A percentile compares a stretch with the other conserved stretches of the same genome.
Conservation (phyloP, 2,888 invertebrate genomes). For the Hydraecia micacea region DNA sequence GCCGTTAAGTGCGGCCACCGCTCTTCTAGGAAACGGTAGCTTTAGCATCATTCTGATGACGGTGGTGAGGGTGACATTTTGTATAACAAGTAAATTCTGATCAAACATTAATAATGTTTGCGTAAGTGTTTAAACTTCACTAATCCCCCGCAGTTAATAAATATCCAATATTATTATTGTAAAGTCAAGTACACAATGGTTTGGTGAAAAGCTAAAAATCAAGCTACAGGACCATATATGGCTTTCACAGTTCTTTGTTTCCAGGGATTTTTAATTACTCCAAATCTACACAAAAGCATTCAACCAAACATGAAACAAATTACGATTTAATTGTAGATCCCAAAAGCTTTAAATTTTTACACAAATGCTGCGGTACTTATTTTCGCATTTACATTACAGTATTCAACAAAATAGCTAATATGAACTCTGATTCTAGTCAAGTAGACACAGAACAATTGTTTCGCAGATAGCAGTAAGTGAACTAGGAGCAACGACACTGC, state of each 20-base stretch:
- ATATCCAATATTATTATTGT: not conserved
- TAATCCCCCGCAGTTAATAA: not conserved
- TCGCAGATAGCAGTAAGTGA: constrained; percentile 48
- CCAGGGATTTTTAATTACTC: constrained; percentile 1
- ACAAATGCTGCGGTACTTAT: not conserved
- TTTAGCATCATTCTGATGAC: not conserved
- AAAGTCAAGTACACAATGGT: not conserved
- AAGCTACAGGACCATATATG: not conserved
- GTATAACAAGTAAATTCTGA: not conserved
- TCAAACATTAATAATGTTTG: not conserved
- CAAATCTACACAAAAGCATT: not conserved
- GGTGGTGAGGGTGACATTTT: not conserved
- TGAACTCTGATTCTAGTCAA: constrained; percentile 26
- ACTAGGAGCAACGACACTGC: constrained; percentile 78
- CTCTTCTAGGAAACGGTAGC: too few species aligned
- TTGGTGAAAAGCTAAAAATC: not conserved
- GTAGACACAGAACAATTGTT: constrained; percentile 32
- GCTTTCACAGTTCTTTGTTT: constrained; percentile 4
- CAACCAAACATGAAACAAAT: not conserved
- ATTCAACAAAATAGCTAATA: constrained; percentile 6
- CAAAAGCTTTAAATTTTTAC: constrained; percentile 2
- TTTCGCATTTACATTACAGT: not conserved
- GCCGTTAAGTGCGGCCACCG: too few species aligned
- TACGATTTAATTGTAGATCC: constrained; percentile 1
- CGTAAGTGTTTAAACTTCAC: not conserved